phyloP scores from a whole-genome alignment of 2,888 invertebrate genomes.

The Himalopsyche japonica region DNA sequence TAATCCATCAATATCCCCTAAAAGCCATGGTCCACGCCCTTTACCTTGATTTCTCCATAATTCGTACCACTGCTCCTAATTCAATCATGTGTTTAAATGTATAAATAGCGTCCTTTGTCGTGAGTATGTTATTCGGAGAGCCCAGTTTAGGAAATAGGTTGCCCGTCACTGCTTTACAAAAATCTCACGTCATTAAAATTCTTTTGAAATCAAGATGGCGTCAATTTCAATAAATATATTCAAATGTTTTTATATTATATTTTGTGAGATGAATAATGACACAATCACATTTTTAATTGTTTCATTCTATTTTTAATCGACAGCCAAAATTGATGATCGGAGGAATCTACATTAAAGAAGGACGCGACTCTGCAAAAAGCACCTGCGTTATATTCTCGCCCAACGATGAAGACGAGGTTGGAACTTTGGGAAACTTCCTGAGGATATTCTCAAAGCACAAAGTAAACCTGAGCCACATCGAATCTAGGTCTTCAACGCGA shows the following conservation, averaged over 20 bases:
- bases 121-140: no score
- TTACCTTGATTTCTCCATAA: no score
- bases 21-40: no score
- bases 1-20: no score
- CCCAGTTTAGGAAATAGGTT: no score
- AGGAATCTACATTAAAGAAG: slow-evolving; percentile 82
- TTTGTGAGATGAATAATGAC: not conserved
- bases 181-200: not conserved
- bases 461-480: slow-evolving; percentile 90
- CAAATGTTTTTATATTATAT: not conserved
- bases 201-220: not conserved
- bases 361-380: slow-evolving; percentile 73
- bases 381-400: slow-evolving; percentile 88
- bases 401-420: slow-evolving; percentile 77
- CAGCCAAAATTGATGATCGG: slow-evolving; percentile 82
- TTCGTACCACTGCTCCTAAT: no score
- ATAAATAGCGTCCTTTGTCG: no score
- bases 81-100: no score
- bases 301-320: not conserved
- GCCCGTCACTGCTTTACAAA: no score
- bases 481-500: slow-evolving; percentile 86
- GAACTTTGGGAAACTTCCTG: slow-evolving; percentile 85
- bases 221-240: not conserved
- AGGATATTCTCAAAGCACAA: slow-evolving; percentile 81
- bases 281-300: not conserved